Conservation (phyloP, 92 coral and sea anemone genomes). For the Chrysogorgia sp. region DNA sequence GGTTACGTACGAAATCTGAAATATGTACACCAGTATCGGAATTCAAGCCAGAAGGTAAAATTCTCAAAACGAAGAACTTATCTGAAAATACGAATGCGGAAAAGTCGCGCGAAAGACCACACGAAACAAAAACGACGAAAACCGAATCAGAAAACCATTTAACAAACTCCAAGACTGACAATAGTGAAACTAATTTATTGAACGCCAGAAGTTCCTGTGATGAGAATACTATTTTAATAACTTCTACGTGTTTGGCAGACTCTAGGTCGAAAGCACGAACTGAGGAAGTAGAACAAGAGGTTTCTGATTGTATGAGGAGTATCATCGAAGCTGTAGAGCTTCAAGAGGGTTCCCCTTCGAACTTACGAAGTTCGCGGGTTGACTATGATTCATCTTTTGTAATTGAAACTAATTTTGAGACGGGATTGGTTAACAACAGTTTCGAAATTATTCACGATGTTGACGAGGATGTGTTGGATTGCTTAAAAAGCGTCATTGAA, state of each 20-base stretch:
- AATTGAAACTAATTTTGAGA: background rate
- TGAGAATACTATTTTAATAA: background rate
- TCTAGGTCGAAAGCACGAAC: background rate
- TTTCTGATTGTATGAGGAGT: background rate
- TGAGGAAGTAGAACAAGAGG: background rate
- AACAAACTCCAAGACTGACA: background rate
- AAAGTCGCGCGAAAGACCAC: no score
- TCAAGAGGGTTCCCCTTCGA: background rate
- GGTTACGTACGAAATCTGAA: background rate
- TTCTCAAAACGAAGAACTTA: no score
- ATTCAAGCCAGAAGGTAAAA: background rate
- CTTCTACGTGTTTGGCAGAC: background rate
- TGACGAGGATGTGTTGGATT: background rate
- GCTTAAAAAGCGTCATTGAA: constrained; percentile 1
- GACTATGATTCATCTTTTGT: background rate
- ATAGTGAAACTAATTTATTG: background rate
- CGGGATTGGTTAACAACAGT: background rate
- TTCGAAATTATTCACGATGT: background rate
- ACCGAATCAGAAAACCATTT: background rate
- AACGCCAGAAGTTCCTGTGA: background rate
- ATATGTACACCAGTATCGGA: background rate
- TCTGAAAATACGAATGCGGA: background rate
- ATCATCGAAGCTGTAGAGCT: background rate
- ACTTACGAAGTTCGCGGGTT: background rate
- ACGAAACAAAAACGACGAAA: background rate